A percentile compares a stretch with the other conserved stretches of the same genome.
phyloP scores from a whole-genome alignment of 2,888 invertebrate species.

The Cylloceria caligata region DNA sequence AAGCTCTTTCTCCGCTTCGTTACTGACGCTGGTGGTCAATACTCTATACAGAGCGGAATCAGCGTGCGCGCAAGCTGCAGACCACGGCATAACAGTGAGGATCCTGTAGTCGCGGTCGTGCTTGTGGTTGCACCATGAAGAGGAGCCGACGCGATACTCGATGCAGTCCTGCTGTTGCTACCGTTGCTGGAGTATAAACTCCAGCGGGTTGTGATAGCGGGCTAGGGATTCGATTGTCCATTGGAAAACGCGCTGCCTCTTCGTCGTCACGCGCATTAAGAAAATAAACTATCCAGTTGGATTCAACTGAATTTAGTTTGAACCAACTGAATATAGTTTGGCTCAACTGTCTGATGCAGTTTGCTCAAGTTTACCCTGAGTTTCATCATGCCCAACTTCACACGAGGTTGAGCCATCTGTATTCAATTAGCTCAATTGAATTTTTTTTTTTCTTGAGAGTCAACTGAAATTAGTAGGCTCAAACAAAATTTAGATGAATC shows the following conservation, averaged over 20 bases:
- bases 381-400: too few relatives aligned
- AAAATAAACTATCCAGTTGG: neutral
- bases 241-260: constrained; percentile 16
- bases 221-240: constrained; percentile 14
- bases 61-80: neutral
- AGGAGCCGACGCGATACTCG: constrained; percentile 14
- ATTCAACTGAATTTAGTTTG: neutral
- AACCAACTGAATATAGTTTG: too few relatives aligned
- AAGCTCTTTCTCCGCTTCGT: constrained; percentile 13
- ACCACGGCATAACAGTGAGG: constrained; percentile 27
- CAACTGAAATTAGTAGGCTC: neutral
- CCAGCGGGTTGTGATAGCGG: constrained; percentile 11
- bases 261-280: neutral
- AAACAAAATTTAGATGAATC: neutral
- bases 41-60: neutral
- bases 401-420: too few relatives aligned
- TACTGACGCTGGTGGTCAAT: constrained; percentile 16
- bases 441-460: too few relatives aligned
- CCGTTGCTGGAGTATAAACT: neutral
- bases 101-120: constrained; percentile 43
- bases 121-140: constrained; percentile 32
- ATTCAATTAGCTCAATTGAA: too few relatives aligned
- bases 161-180: constrained; percentile 28
- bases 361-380: too few relatives aligned
- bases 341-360: too few relatives aligned